Percentiles rank a stretch among this genome's conserved stretches.
These are phyloP conservation scores for Psammodynastes pulverulentus DNA, from an alignment of 2,113 vertebrate species.

Conservation along the genomic window DNA sequence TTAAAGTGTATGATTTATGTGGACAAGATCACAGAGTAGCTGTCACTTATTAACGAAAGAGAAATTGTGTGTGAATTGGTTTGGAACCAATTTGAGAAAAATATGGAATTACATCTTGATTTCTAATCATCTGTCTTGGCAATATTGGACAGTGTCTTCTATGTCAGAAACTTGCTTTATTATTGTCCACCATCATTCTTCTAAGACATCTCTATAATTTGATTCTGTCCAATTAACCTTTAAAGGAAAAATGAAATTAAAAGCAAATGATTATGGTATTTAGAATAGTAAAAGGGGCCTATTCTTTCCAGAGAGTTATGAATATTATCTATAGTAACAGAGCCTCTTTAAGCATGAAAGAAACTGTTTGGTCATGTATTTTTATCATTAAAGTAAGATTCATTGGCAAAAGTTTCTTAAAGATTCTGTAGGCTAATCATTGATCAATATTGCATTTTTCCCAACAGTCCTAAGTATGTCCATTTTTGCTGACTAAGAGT, in stretches of 20 bases:
- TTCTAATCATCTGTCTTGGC: neutral
- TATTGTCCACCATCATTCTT: neutral
- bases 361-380: neutral
- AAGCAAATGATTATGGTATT: neutral
- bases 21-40: neutral
- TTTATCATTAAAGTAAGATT: neutral
- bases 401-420: neutral
- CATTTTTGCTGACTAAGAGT: neutral
- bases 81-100: neutral
- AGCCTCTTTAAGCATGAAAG: rapidly evolving
- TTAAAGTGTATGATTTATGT: neutral
- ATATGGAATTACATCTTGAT: neutral
- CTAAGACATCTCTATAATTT: constrained; percentile 27
- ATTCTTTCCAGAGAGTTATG: neutral
- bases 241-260: constrained; percentile 12
- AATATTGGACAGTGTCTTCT: neutral
- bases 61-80: neutral
- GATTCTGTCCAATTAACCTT: neutral
- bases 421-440: neutral
- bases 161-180: neutral
- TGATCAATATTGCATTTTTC: neutral
- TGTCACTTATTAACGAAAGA: neutral
- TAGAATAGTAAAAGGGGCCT: neutral
- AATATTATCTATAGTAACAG: neutral
- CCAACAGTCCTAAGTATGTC: neutral